Evolutionary conservation across 2,888 invertebrate genomes (phyloP).

Genomic region (Parnassius glacialis): DNA sequence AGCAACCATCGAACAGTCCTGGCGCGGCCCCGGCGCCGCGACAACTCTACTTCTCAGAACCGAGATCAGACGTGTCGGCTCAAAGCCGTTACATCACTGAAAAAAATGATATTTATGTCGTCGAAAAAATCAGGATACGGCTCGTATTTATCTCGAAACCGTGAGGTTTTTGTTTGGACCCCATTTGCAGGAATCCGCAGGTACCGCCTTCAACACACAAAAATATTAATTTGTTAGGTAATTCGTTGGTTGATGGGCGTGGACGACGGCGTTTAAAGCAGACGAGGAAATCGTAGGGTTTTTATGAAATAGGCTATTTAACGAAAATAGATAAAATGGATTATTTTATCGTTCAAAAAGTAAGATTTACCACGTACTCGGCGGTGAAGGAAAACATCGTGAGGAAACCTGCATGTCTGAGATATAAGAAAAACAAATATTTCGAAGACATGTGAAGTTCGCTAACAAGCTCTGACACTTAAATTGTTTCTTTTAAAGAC

Average conservation of each 20-base stretch:
- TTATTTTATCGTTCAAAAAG: too few species aligned
- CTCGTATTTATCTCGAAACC: slow-evolving; percentile 68
- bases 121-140: slow-evolving; percentile 71
- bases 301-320: slow-evolving; percentile 4
- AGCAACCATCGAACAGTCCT: slow-evolving; percentile 44
- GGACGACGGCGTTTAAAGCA: slow-evolving; percentile 29
- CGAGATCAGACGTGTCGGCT: slow-evolving; percentile 66
- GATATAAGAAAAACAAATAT: too few species aligned
- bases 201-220: slow-evolving; percentile 56
- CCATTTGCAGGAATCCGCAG: slow-evolving; percentile 74
- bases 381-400: too few species aligned
- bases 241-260: slow-evolving; percentile 56
- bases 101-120: slow-evolving; percentile 80
- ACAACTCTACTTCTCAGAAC: slow-evolving; percentile 74
- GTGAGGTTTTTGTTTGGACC: slow-evolving; percentile 68
- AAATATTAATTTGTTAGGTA: slow-evolving; percentile 65
- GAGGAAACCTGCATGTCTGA: too few species aligned
- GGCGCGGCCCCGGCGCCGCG: slow-evolving; percentile 63
- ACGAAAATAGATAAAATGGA: not conserved
- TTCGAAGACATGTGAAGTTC: too few species aligned
- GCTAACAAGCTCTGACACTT: too few species aligned
- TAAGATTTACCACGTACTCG: too few species aligned
- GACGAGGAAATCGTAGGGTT: slow-evolving; percentile 8
- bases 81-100: slow-evolving; percentile 71
- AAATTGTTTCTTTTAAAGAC: too few species aligned